Conservation (phyloP, 1,140 invertebrate species). For the Zaprionus ornatus region DNA sequence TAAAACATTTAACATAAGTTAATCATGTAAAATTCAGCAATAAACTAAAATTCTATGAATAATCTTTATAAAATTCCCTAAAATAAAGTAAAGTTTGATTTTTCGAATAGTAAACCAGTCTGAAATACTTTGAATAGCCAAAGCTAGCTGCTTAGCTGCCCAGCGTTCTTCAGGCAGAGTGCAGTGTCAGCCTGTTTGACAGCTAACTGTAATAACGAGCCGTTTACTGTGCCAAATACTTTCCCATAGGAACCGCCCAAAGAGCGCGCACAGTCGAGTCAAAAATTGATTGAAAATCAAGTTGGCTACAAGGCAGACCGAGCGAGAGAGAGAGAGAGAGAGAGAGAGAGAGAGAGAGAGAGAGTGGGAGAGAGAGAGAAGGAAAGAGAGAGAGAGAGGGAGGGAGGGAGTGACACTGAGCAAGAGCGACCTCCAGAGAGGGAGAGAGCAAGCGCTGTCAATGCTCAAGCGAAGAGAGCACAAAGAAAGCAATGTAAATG, state of each 20-base stretch:
- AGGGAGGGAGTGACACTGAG: conserved; percentile 4
- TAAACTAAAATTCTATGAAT: neutral
- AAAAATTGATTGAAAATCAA: conserved; percentile 74
- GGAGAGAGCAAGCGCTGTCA: conserved; percentile 8
- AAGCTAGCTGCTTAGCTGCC: neutral
- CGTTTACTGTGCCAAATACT: conserved; percentile 80
- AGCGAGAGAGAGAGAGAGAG: conserved; percentile 11
- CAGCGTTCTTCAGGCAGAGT: neutral
- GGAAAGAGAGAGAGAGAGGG: conserved; percentile 15
- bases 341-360: conserved; percentile 12
- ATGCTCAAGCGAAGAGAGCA: conserved; percentile 14
- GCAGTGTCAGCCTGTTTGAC: conserved; percentile 20
- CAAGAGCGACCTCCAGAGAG: neutral
- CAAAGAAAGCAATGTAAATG: conserved; percentile 64
- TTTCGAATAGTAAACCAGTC: neutral
- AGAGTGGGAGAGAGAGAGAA: neutral
- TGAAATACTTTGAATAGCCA: neutral
- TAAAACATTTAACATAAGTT: no score
- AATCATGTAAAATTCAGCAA: no score
- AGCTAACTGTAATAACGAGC: conserved; percentile 72
- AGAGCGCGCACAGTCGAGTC: conserved; percentile 37
- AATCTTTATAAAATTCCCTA: neutral
- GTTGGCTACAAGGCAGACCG: conserved; percentile 10
- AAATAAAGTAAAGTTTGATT: neutral
- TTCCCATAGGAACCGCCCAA: conserved; percentile 65